Evolutionary conservation across 37 sponge, comb jelly and placozoan species (phyloP).

Genomic region (Sycon ciliatum): DNA sequence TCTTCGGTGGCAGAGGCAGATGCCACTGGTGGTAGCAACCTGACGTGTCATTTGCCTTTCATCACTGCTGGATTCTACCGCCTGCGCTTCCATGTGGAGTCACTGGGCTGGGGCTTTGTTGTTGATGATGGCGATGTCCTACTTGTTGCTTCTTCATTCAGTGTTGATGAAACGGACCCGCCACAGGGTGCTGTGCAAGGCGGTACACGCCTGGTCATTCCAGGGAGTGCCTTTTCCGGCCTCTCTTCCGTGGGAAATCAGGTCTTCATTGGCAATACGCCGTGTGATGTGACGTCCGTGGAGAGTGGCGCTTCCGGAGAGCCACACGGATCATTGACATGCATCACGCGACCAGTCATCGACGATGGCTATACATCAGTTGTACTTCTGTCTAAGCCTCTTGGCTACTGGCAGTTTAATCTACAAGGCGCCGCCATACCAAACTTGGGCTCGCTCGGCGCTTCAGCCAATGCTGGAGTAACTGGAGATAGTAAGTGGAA

Average conservation of each 20-base stretch:
- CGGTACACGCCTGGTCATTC: slow-evolving; percentile 32
- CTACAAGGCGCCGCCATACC: slow-evolving; percentile 12
- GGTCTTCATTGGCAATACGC: slow-evolving; percentile 62
- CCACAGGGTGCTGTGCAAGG: slow-evolving; percentile 51
- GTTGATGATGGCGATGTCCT: slow-evolving; percentile 20
- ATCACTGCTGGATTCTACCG: no score
- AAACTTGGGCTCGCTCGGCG: slow-evolving; percentile 26
- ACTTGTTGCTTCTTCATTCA: not conserved
- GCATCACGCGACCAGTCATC: slow-evolving; percentile 35
- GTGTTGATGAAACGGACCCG: not conserved
- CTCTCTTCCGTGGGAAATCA: slow-evolving; percentile 20
- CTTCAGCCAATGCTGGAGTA: slow-evolving; percentile 14
- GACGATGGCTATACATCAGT: slow-evolving; percentile 72
- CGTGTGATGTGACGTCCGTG: slow-evolving; percentile 41
- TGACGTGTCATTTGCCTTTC: no score
- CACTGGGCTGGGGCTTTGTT: slow-evolving; percentile 54
- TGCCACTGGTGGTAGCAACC: no score
- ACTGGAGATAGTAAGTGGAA: slow-evolving; percentile 6
- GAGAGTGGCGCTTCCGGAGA: not conserved
- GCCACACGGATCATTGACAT: slow-evolving; percentile 19
- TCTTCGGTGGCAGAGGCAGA: no score
- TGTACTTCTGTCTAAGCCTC: slow-evolving; percentile 1
- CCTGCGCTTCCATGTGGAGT: slow-evolving; percentile 42
- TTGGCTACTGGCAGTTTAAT: slow-evolving; percentile 61
- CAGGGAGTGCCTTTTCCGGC: slow-evolving; percentile 30